Evolutionary conservation across 2,797 vertebrate genomes (phyloP), one percentile per base, ranked within the genome.

Genomic region (Iguana delicatissima): DNA sequence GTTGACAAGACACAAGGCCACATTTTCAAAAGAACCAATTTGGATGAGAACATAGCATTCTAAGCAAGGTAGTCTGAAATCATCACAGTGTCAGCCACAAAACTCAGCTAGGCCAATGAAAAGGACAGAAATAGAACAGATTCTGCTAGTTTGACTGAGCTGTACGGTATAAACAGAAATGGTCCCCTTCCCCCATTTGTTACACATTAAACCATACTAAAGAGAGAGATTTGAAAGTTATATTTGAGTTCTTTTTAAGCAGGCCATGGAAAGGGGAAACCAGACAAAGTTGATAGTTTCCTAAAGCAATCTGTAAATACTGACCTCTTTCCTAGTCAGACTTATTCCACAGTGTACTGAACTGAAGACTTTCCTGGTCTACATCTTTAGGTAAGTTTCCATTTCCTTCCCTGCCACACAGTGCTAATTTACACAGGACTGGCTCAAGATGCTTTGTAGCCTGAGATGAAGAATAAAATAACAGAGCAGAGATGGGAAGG

Each of bases 81-180:
- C 87, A 88, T 42, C 0, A 0, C 26, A 57, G 3, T 1, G 67
- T 8, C 59, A 32, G 18, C 29, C 64, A 88, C 55, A 84, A 35
- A 80, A 92, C 46, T 12, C 52, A 77, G 1, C 9, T 73, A 88
- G 79, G 82, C 18, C 89, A 92, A 86, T 80, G 74, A 86, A 91
- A 87, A 52, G 3, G 10, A 8, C 83, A 32, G 85, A 90, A 94
- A 80, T 16, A 90, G 88, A 14, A 57, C 81, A 57, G 16, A 69
- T 89, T 93, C 92, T 90, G 89, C 87, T 88, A 92, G 90, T 91
- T 90, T 92, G 80, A 73, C 89, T 93, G 91, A 92, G 38, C 55
- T 50, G 88, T 26, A 20, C 10, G 89, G 67, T 22, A 77, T 81
- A 92, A 94, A 84, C 69, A 82, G 42, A 84, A 82, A 32, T 79